Evolutionary conservation across 1,140 invertebrate genomes (phyloP).

Genomic region (Nylanderia fulva): DNA sequence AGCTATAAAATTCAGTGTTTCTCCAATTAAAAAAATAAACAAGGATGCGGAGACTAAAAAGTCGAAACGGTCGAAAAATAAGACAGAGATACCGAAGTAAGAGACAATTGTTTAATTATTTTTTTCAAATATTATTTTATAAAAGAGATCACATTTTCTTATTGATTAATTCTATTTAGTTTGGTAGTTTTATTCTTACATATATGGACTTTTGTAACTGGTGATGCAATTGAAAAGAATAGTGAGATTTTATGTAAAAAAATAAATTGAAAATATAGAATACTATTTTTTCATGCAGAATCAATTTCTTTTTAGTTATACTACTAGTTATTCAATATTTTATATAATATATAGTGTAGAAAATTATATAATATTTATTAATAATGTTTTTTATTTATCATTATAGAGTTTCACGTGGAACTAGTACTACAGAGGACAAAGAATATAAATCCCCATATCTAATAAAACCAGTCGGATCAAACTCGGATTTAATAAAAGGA

Average conservation of each 20-base stretch:
- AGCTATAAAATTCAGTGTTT: slow-evolving; percentile 82
- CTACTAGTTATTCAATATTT: too few species aligned
- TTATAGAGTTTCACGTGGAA: slow-evolving; percentile 84
- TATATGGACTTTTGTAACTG: too few species aligned
- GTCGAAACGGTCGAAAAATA: slow-evolving; percentile 84
- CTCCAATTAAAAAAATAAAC: slow-evolving; percentile 83
- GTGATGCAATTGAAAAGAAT: too few species aligned
- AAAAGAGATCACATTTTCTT: not conserved
- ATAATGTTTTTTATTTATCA: not conserved
- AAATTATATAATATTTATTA: not conserved
- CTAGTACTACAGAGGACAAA: slow-evolving; percentile 84
- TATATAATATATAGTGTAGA: too few species aligned
- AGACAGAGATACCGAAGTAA: slow-evolving; percentile 87
- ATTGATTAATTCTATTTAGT: too few species aligned
- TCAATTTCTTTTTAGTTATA: not conserved
- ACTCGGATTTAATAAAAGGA: slow-evolving; percentile 88
- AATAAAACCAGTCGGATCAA: slow-evolving; percentile 87
- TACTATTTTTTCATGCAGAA: too few species aligned
- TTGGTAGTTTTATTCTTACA: too few species aligned
- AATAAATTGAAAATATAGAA: too few species aligned
- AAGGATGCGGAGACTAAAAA: slow-evolving; percentile 83
- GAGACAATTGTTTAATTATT: slow-evolving; percentile 56
- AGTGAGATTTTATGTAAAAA: too few species aligned
- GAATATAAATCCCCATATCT: slow-evolving; percentile 86
- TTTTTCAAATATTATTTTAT: not conserved